Base-by-base conservation (phyloP, 2,113 vertebrate genomes). In the Malurus elegans region DNA sequence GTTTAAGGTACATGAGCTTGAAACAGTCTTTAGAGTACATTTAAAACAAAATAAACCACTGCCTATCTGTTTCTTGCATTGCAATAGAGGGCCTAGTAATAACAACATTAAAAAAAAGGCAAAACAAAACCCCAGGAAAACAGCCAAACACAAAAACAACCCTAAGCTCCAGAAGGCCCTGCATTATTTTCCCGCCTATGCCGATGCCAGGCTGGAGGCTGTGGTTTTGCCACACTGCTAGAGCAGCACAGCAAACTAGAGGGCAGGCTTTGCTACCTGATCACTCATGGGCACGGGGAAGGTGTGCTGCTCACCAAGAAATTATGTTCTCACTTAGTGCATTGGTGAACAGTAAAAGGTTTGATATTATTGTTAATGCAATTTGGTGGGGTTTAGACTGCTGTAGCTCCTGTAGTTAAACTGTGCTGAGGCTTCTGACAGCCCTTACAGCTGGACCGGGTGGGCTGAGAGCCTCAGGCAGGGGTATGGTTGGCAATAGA, bases 121-220 rank as follows among this genome's bases (percentile, higher is more conserved):
- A 45, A 48, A 51, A 3, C 1, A 9, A 38, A 56, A 18, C 2
- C 7, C 12, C 5, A 38, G 25, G 28, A 32, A 62, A 23, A 1
- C 8, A 53, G 28, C 25, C 50, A 6, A 34, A 36, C 38, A 38
- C 32, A 45, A n/a, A 65, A n/a, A 0, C 40, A 42, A 9, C 4
- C 5, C 3, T 50, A 21, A 12, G 7, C 10, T 23, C 14, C 4
- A 3, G 4, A 34, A 48, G 1, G 18, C 17, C 0, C 24, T 73
- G 9, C 2, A 3, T 32, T 23, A 10, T 60, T 78, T 65, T 65
- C 11, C 8, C n/a, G 44, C 2, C 32, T 20, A 28, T 20, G 42
- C 34, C 2, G 12, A 8, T 32, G 0, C 0, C 15, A 24, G 20
- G 29, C 14, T 45, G 7, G n/a, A 56, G 48, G 34, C 4, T 42